Conservation (phyloP, 2,113 vertebrate genomes). For the Ochotona curzoniae region DNA sequence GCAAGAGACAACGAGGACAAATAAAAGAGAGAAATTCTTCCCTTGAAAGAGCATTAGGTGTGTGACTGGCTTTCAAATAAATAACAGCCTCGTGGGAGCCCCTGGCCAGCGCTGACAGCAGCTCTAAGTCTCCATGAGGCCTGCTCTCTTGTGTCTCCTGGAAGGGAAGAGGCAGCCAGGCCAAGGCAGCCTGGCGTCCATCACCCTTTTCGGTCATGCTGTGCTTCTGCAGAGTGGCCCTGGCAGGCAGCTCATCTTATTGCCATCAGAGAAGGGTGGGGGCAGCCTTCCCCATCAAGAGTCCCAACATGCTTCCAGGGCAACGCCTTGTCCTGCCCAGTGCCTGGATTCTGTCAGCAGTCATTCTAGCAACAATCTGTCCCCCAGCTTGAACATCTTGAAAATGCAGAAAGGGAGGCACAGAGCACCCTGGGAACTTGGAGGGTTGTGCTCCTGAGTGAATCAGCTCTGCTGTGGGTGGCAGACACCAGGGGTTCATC, state of each 20-base stretch:
- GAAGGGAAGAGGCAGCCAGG: slow-evolving; percentile 73
- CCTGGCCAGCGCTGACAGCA: slow-evolving; percentile 80
- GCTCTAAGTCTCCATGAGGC: slow-evolving; percentile 85
- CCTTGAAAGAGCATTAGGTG: slow-evolving; percentile 70
- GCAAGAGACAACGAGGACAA: slow-evolving; percentile 71
- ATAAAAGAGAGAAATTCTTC: slow-evolving; percentile 74
- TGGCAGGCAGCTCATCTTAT: slow-evolving; percentile 67
- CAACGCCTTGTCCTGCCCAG: not conserved
- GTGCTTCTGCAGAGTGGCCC: not conserved
- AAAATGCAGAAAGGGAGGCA: slow-evolving; percentile 34
- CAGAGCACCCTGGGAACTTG: not conserved
- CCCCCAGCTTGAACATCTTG: not conserved
- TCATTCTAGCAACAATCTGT: not conserved
- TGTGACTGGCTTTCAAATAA: slow-evolving; percentile 71
- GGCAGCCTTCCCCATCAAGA: not conserved
- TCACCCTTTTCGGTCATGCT: slow-evolving; percentile 77
- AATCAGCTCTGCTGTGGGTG: not conserved
- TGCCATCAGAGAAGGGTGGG: not conserved
- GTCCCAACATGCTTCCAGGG: not conserved
- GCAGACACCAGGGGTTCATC: not conserved
- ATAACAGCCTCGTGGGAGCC: slow-evolving; percentile 66
- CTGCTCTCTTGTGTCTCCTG: slow-evolving; percentile 84
- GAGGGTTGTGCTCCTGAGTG: not conserved
- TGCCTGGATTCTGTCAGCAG: not conserved
- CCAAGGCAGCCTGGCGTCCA: slow-evolving; percentile 61